Percentiles rank a stretch among this genome's conserved stretches.
Evolutionary conservation across 2,888 invertebrate species (phyloP).

Genomic region (Theretra japonica): DNA sequence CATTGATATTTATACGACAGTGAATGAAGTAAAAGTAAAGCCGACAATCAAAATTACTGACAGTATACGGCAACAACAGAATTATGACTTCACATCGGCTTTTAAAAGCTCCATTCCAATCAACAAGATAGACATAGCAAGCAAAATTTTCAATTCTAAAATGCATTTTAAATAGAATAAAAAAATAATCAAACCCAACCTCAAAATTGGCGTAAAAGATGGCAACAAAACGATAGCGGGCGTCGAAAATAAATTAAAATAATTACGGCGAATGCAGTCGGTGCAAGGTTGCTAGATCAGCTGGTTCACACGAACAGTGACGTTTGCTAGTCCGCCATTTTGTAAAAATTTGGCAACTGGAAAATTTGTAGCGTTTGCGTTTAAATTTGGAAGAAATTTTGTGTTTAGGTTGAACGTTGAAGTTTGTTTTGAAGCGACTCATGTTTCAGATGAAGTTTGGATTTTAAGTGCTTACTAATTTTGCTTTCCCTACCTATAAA

Average conservation of each 20-base stretch:
- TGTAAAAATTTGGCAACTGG: neutral
- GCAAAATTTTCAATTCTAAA: neutral
- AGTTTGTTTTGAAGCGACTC: too few species aligned
- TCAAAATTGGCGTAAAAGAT: conserved; percentile 47
- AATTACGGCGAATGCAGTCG: conserved; percentile 73
- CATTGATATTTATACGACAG: too few species aligned
- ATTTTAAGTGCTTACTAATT: too few species aligned
- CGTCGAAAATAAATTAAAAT: conserved; percentile 67
- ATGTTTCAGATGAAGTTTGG: too few species aligned
- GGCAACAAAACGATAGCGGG: conserved; percentile 46
- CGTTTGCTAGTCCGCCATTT: neutral
- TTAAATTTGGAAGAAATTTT: too few species aligned
- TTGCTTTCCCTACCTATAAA: too few species aligned
- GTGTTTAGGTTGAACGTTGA: too few species aligned
- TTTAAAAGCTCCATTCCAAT: neutral
- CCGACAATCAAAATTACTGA: too few species aligned
- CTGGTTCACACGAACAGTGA: conserved; percentile 24
- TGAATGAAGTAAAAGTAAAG: too few species aligned
- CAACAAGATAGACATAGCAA: neutral
- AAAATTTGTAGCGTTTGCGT: neutral
- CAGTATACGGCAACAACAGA: too few species aligned
- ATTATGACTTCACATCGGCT: too few species aligned
- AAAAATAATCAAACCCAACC: conserved; percentile 31
- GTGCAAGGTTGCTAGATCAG: conserved; percentile 46
- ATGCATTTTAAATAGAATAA: neutral